These are phyloP conservation scores for Tetragnatha montana DNA, from an alignment of 2,888 invertebrate genomes.

Conservation along the genomic window DNA sequence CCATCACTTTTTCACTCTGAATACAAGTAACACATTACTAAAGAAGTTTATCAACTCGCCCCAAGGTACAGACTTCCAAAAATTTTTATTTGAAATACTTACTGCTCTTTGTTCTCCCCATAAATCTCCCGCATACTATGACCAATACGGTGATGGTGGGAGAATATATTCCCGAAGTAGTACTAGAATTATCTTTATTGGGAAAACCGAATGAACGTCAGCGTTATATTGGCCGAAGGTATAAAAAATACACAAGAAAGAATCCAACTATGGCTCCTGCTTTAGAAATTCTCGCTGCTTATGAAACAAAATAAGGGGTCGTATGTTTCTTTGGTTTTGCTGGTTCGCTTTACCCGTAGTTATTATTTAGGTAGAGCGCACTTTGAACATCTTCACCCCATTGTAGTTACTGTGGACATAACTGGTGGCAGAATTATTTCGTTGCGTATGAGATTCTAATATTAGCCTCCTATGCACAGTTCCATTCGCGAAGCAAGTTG, in stretches of 20 bases:
- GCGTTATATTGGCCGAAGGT: not conserved
- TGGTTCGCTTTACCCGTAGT: not conserved
- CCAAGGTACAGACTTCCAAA: not conserved
- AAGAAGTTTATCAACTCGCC: not conserved
- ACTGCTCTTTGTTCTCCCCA: not conserved
- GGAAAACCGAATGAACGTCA: conserved; percentile 1
- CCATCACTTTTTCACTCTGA: too few relatives aligned
- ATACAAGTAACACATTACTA: too few relatives aligned
- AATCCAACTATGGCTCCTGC: conserved; percentile 21
- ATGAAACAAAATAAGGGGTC: conserved; percentile 56
- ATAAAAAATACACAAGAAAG: not conserved
- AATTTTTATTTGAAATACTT: not conserved
- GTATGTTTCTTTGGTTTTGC: not conserved
- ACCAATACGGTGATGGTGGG: not conserved
- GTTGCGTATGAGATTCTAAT: too few relatives aligned
- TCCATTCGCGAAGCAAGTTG: too few relatives aligned
- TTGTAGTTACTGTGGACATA: too few relatives aligned
- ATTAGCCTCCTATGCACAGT: too few relatives aligned
- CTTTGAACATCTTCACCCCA: too few relatives aligned
- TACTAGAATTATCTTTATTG: conserved; percentile 4
- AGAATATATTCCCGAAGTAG: not conserved
- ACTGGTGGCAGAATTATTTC: too few relatives aligned
- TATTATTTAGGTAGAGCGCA: too few relatives aligned
- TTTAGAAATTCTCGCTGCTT: conserved; percentile 60
- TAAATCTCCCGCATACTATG: not conserved